Base-by-base conservation (phyloP, 2,797 vertebrate species). In the Setipinna tenuifilis region DNA sequence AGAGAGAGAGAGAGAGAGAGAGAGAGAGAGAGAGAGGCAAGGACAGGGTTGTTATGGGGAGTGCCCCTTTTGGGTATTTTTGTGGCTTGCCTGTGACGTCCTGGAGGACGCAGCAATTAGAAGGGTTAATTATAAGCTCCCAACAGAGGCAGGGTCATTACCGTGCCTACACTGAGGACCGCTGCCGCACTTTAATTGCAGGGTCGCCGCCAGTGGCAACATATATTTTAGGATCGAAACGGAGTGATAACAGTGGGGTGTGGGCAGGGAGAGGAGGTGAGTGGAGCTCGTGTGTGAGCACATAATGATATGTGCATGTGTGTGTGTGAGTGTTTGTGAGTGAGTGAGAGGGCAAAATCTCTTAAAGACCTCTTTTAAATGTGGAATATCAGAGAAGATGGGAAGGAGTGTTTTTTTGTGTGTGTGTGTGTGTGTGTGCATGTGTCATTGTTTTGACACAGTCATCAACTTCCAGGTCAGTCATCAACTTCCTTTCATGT, bases 61-160 rank as follows among this genome's bases (percentile, higher is more conserved):
- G 71, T 35, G 71, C 14, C 71, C 35, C 71, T 78, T 78, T 11
- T 78, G 71, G 71, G 71, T 44, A 35, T 78, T 78, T 78, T 41
- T 78, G 71, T 78, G 71, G 71, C 31, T 35, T 41, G 71, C 71
- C 35, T 14, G 35, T 78, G 71, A 78, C 71, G 71, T 78, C 71
- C 71, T 78, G 71, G 19, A 21, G 19, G 71, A 16, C 31, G 71
- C 71, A 25, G 28, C 71, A 78, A 14, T 78, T 78, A 44, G 71
- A 78, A 31, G 71, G 71, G 71, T 78, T 78, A 78, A 78, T 78
- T 78, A 78, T 78, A 54, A 9, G 50, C 50, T 54, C 50, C 50
- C 50, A 54, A 14, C 50, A 54, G 50, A 10, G 50, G 50, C 50
- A 54, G 35, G 35, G 35, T 41, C 35, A 41, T 41, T 41, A 41